These are phyloP conservation scores for Lasioglossum calceatum DNA, from an alignment of 2,888 invertebrate species.

Conservation along the genomic window DNA sequence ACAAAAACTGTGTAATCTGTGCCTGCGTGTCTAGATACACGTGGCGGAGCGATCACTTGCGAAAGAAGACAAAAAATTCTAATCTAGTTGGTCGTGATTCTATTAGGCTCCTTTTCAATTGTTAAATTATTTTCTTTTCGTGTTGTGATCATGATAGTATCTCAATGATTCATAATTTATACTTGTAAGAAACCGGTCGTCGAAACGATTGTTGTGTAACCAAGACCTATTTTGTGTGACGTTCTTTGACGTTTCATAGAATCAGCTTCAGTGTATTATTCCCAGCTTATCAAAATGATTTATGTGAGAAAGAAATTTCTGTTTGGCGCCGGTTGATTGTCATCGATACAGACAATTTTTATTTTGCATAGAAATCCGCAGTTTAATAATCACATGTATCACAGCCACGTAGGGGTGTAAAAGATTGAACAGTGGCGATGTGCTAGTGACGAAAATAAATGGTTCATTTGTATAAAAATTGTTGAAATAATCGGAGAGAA, in stretches of 20 bases:
- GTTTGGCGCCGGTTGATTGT: too few species aligned
- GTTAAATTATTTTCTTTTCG: not conserved
- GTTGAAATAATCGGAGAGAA: not conserved
- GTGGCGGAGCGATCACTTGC: not conserved
- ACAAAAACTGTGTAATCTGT: constrained; percentile 1
- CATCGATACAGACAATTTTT: too few species aligned
- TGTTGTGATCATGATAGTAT: not conserved
- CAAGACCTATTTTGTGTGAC: not conserved
- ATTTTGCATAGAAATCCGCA: too few species aligned
- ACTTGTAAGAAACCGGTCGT: not conserved
- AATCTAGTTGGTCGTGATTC: not conserved
- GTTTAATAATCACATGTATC: too few species aligned
- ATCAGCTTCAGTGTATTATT: too few species aligned
- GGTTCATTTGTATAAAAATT: not conserved
- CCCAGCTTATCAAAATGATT: too few species aligned
- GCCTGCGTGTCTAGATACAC: not conserved
- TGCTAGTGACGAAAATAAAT: not conserved
- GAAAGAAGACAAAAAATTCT: not conserved
- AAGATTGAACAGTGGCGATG: not conserved
- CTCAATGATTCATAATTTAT: not conserved
- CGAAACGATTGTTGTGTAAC: not conserved
- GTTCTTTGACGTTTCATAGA: not conserved
- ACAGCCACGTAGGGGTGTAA: too few species aligned
- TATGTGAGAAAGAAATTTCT: too few species aligned
- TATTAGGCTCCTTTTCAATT: constrained; percentile 2